These are phyloP conservation scores for Puntigrus tetrazona DNA, from an alignment of 2,113 vertebrate genomes.

Conservation along the genomic window DNA sequence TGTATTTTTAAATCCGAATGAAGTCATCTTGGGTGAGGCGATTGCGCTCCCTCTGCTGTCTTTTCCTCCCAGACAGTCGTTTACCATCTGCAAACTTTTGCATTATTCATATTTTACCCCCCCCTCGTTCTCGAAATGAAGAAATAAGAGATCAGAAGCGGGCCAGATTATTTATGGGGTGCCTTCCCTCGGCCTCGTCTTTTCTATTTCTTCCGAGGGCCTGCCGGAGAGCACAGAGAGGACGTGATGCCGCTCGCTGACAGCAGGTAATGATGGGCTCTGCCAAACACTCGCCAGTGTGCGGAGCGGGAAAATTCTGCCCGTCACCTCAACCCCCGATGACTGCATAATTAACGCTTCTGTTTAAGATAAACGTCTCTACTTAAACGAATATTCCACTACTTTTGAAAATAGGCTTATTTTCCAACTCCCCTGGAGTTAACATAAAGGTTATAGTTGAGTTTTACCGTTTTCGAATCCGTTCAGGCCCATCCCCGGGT, in stretches of 20 bases:
- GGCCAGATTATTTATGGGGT: conserved; percentile 2
- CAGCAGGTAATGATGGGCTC: background rate
- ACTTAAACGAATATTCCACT: background rate
- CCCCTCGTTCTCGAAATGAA: background rate
- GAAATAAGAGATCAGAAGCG: conserved; percentile 23
- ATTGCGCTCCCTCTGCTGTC: background rate
- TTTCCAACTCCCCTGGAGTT: too few species aligned
- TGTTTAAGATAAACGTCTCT: background rate
- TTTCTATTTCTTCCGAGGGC: background rate
- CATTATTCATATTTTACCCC: conserved; percentile 14
- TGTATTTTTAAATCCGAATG: conserved; percentile 31
- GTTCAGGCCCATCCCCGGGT: too few species aligned
- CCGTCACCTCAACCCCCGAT: too few species aligned
- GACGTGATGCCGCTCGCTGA: background rate
- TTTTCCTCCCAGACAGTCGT: conserved; percentile 8
- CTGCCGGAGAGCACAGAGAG: background rate
- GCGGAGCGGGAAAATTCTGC: background rate
- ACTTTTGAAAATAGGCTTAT: too few species aligned
- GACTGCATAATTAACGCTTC: background rate
- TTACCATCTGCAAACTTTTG: conserved; percentile 35
- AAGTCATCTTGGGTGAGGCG: conserved; percentile 18
- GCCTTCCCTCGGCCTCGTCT: background rate
- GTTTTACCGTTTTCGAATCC: too few species aligned
- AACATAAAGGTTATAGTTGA: too few species aligned
- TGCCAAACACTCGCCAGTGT: background rate